These are phyloP conservation scores for Auanema sp. DNA, from an alignment of 2,888 invertebrate species.

Conservation along the genomic window DNA sequence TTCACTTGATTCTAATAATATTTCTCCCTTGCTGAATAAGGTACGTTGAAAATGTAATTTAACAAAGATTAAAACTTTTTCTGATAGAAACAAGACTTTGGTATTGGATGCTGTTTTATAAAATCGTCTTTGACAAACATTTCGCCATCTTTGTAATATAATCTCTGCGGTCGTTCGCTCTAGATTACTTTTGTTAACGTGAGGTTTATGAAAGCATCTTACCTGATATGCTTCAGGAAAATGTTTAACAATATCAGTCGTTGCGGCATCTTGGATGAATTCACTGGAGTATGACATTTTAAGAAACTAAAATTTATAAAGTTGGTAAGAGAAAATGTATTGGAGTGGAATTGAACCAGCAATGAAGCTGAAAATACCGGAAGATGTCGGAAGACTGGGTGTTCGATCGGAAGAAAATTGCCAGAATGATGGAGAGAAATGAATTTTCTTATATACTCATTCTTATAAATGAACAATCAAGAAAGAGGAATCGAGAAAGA, in stretches of 20 bases:
- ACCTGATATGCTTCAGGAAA: conserved; percentile 14
- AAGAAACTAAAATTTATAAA: no score
- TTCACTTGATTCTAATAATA: conserved; percentile 12
- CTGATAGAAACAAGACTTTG: neutral
- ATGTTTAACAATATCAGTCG: conserved; percentile 35
- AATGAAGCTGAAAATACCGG: no score
- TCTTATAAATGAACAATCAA: no score
- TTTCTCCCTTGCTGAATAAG: conserved; percentile 19
- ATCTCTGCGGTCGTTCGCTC: conserved; percentile 8
- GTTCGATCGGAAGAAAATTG: no score
- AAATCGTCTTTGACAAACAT: conserved; percentile 18
- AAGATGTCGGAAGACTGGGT: no score
- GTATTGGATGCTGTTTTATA: neutral
- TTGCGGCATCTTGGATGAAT: conserved; percentile 33
- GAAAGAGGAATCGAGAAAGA: no score
- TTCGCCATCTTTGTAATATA: conserved; percentile 22
- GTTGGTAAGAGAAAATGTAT: no score
- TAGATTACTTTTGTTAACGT: neutral
- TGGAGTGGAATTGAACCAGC: no score
- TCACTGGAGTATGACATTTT: conserved; percentile 8
- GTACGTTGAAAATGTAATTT: neutral
- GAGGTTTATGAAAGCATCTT: no score
- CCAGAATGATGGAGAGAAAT: no score
- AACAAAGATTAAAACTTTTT: neutral
- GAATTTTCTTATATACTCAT: no score